Conservation (phyloP, 2,888 invertebrate genomes). For the Eupithecia centaureata region DNA sequence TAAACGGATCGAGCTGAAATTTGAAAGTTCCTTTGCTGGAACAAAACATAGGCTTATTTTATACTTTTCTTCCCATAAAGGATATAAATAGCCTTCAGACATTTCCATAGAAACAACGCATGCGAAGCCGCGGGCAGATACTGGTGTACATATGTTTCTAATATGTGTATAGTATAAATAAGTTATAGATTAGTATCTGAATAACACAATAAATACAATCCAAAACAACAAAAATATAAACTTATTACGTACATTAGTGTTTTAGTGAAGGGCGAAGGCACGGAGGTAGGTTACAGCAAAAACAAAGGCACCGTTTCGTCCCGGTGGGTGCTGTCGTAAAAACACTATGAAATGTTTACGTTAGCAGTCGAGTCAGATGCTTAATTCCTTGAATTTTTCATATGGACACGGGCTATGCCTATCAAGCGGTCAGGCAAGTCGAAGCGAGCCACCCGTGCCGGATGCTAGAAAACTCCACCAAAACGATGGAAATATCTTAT, state of each 20-base stretch:
- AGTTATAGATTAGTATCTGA: too few relatives aligned
- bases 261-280: constrained; percentile 19
- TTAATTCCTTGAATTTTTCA: constrained; percentile 63
- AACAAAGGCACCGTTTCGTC: constrained; percentile 46
- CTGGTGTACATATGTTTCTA: too few relatives aligned
- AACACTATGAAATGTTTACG: constrained; percentile 69
- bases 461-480: background rate
- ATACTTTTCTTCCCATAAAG: too few relatives aligned
- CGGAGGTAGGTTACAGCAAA: constrained; percentile 32
- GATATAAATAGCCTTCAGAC: too few relatives aligned
- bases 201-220: background rate
- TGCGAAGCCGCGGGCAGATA: too few relatives aligned
- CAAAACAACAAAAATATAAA: background rate
- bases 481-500: too few relatives aligned
- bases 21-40: too few relatives aligned
- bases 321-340: constrained; percentile 62
- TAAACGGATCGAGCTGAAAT: too few relatives aligned
- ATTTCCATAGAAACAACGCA: too few relatives aligned
- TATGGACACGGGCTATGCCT: constrained; percentile 32
- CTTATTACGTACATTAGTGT: constrained; percentile 21
- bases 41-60: too few relatives aligned
- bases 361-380: constrained; percentile 55
- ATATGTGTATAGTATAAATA: too few relatives aligned
- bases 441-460: background rate
- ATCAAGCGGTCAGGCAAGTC: constrained; percentile 18